These are phyloP conservation scores for Aphidius ervi DNA, from an alignment of 1,140 invertebrate genomes.

Conservation along the genomic window DNA sequence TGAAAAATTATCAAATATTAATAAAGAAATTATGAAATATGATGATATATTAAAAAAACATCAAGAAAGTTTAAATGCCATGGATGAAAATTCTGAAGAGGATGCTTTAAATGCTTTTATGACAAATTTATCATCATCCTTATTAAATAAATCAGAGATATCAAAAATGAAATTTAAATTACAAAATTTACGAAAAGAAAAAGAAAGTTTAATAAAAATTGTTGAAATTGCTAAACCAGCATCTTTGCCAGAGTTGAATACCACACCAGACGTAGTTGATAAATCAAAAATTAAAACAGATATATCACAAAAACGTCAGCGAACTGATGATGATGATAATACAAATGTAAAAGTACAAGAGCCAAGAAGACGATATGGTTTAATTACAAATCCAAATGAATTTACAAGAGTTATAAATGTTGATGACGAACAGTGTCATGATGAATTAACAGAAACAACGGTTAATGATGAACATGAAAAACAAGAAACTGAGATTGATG, in stretches of 20 bases:
- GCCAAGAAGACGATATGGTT: not conserved
- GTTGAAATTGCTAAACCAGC: constrained; percentile 76
- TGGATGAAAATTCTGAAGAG: constrained; percentile 44
- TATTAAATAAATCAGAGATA: constrained; percentile 48
- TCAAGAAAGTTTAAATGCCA: constrained; percentile 11
- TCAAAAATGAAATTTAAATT: constrained; percentile 55
- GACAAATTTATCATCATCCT: constrained; percentile 56
- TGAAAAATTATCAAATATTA: constrained; percentile 59
- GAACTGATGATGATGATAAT: not conserved
- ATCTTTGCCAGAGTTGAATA: constrained; percentile 56
- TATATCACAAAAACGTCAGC: constrained; percentile 1
- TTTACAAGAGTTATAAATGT: not conserved
- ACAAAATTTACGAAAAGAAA: constrained; percentile 66
- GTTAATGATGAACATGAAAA: constrained; percentile 1
- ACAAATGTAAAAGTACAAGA: not conserved
- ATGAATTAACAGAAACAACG: not conserved
- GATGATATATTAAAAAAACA: constrained; percentile 15
- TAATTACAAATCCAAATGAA: not conserved
- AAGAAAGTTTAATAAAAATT: constrained; percentile 64
- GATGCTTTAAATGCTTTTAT: constrained; percentile 72
- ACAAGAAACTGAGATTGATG: not conserved
- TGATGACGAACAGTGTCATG: constrained; percentile 7
- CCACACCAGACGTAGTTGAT: constrained; percentile 18
- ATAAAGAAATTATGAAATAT: constrained; percentile 52
- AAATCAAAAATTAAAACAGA: constrained; percentile 29